Conservation (phyloP, 2,888 invertebrate genomes). For the Meiosimyza decipiens region DNA sequence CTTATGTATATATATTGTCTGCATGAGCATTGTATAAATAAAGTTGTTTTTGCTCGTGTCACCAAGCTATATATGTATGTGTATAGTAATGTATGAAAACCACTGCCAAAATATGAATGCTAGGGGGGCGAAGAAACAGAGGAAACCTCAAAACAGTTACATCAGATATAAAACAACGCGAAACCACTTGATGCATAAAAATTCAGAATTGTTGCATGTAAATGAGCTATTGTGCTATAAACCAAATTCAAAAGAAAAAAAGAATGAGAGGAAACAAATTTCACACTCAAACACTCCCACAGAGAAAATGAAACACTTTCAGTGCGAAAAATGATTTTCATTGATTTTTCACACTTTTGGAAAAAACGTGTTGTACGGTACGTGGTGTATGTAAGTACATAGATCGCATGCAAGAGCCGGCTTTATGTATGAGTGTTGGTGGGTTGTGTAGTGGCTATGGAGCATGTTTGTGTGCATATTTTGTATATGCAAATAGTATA, state of each 20-base stretch:
- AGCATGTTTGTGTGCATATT: no score
- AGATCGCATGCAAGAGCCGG: background rate
- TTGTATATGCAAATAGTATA: no score
- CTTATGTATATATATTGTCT: no score
- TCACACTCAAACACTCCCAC: background rate
- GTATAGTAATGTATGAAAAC: background rate
- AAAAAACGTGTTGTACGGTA: background rate
- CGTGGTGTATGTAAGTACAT: background rate
- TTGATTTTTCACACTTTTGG: constrained; percentile 30
- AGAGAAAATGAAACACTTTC: background rate
- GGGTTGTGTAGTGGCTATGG: no score
- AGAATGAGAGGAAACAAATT: background rate
- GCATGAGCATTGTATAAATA: no score
- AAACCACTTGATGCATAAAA: constrained; percentile 24
- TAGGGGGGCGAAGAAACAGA: background rate
- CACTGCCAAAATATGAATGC: background rate
- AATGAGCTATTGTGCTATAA: background rate
- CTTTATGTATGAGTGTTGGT: background rate
- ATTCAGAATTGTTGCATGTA: background rate
- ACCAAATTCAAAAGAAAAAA: no score
- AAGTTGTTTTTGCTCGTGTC: no score
- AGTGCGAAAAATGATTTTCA: background rate
- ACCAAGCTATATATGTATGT: background rate
- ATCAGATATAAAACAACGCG: background rate
- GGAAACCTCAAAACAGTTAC: background rate